These are phyloP conservation scores for Phaedon cochleariae DNA, from an alignment of 2,888 invertebrate species.

Conservation along the genomic window DNA sequence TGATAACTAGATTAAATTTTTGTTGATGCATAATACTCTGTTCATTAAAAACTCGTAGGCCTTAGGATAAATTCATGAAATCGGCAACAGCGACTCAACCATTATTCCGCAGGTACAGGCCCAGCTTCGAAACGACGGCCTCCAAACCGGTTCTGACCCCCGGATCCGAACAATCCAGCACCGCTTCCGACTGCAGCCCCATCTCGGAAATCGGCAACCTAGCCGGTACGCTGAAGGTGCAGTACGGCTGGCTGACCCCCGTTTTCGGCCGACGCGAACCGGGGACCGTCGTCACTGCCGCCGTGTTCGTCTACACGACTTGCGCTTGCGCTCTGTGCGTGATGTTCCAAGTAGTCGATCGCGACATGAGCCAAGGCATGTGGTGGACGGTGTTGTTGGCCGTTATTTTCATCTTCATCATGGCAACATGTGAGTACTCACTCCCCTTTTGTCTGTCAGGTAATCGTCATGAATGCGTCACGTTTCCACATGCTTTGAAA, in stretches of 20 bases:
- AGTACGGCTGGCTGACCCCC: constrained; percentile 79
- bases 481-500: no score
- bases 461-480: no score
- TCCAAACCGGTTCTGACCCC: constrained; percentile 52
- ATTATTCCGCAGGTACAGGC: constrained; percentile 45
- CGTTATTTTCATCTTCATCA: constrained; percentile 69
- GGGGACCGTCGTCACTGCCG: constrained; percentile 76
- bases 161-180: constrained; percentile 57
- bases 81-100: no score
- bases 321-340: constrained; percentile 76
- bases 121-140: constrained; percentile 48
- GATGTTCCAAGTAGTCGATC: constrained; percentile 68
- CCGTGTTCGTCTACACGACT: constrained; percentile 75
- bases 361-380: constrained; percentile 64
- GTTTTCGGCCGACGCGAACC: constrained; percentile 78
- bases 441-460: no score
- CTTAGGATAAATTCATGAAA: no score
- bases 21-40: no score
- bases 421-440: constrained; percentile 73
- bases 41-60: no score
- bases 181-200: constrained; percentile 58
- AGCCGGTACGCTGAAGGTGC: constrained; percentile 79
- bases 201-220: constrained; percentile 61
- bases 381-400: constrained; percentile 77
- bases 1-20: no score